Evolutionary conservation across 37 sponge, comb jelly and placozoan species (phyloP).

Genomic region (Petrosia ficiformis): DNA sequence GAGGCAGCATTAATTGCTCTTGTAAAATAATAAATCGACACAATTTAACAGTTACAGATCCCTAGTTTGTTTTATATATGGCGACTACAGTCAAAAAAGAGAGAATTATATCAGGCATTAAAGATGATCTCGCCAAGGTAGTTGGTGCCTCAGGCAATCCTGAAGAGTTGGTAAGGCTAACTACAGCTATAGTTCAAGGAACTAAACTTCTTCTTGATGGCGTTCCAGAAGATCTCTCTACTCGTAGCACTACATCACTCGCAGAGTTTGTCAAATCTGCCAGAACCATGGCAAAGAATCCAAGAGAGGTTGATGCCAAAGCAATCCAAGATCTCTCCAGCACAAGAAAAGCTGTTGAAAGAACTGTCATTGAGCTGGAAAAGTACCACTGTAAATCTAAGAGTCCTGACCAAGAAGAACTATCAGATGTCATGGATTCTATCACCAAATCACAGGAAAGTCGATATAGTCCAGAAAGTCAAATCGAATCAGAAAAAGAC

Average conservation of each 20-base stretch:
- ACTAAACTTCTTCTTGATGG: conserved; percentile 53
- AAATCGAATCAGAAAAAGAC: conserved; percentile 36
- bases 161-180: conserved; percentile 55
- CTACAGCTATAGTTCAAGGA: conserved; percentile 52
- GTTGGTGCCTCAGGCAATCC: conserved; percentile 55
- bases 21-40: no score
- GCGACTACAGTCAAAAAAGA: no score
- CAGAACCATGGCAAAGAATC: conserved; percentile 58
- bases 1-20: no score
- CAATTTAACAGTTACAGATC: no score
- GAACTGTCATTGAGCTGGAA: conserved; percentile 48
- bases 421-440: not conserved
- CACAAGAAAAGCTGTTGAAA: conserved; percentile 50
- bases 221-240: conserved; percentile 30
- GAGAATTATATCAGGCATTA: conserved; percentile 28
- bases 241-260: conserved; percentile 34
- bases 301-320: conserved; percentile 41
- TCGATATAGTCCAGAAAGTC: not conserved
- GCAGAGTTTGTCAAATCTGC: conserved; percentile 67
- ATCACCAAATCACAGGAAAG: not conserved
- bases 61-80: no score
- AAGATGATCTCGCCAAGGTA: conserved; percentile 30
- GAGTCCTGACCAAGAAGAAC: not conserved
- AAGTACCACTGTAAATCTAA: conserved; percentile 23
- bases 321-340: conserved; percentile 50